Conservation (phyloP, 64 coral and sea anemone species). For the Pachyseris speciosa region DNA sequence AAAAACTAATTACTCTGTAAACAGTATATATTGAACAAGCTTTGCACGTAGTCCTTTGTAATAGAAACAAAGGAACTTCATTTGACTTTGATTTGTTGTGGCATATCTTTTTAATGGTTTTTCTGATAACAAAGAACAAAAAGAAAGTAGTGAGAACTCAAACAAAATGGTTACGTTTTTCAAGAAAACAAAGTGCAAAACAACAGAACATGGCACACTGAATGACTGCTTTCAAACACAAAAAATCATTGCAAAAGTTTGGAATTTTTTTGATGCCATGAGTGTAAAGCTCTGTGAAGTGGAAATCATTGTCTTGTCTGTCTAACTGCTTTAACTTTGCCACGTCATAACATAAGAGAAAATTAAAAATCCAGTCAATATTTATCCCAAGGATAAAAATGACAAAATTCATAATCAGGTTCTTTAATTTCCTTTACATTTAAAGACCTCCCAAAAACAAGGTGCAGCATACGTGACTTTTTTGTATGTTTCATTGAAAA, state of each 20-base stretch:
- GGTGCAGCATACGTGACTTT: background rate
- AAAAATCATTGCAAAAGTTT: background rate
- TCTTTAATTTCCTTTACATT: background rate
- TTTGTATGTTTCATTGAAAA: background rate
- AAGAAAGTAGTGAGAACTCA: background rate
- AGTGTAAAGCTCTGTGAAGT: background rate
- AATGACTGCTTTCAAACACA: background rate
- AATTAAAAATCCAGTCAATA: background rate
- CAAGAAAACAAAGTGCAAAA: background rate
- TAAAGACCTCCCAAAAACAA: background rate
- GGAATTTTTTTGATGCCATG: background rate
- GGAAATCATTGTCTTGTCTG: background rate
- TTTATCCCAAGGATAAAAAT: background rate
- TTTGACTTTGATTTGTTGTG: background rate
- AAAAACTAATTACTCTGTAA: background rate
- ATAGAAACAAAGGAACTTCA: background rate
- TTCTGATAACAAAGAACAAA: background rate
- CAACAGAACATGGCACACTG: background rate
- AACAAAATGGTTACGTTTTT: background rate
- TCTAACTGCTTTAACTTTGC: background rate
- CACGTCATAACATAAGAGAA: constrained; percentile 2
- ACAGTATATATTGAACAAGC: background rate
- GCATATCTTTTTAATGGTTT: background rate
- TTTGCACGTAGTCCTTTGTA: background rate
- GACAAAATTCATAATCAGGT: background rate